Base-by-base conservation (phyloP, 2,888 invertebrate genomes). In the Xylocampa areola region DNA sequence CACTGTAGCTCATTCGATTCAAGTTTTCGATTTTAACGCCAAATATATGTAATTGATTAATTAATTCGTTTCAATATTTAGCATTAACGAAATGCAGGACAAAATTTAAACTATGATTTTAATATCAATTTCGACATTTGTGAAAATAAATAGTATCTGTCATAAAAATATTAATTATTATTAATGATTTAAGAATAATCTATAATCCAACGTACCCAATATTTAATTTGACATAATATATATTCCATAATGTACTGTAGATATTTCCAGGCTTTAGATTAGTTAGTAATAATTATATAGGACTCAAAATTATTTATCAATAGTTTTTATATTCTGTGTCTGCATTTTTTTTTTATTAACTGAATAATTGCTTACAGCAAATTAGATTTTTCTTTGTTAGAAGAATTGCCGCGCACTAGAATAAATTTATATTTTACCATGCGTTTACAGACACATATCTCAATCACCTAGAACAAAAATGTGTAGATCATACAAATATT, bases 231-330 rank as follows among this genome's bases (percentile, higher is more conserved):
- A 29, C 54, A 41, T n/a, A n/a, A n/a, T n/a, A n/a, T 54, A 48
- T 47, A 53, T 37, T 54, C 27, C 47, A 43, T 39, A 37, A 35
- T 23, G 8, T 67, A 61, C 21, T 19, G 5, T 53, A 60, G 10
- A 16, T 33, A 43, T 0, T 21, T 45, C 29, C 41, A 32, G 53
- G 44, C 61, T 67, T 40, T 53, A 66, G 49, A 45, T 44, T 50
- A 66, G 21, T 16, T 23, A 62, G 10, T 55, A 47, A 40, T 50
- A n/a, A n/a, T n/a, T n/a, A 6, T 35, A 30, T 7, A 66, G 61
- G 50, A 67, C 47, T 37, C 47, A 67, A 62, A 65, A 44, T 50
- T 39, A 47, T 47, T 21, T 23, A 62, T 54, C 8, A 27, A 61
- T 54, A n/a, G 8, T 27, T 44, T 25, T 57, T 48, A 55, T 48